Base-by-base conservation (phyloP, 1,140 invertebrate genomes). In the Drosophila prosaltans region DNA sequence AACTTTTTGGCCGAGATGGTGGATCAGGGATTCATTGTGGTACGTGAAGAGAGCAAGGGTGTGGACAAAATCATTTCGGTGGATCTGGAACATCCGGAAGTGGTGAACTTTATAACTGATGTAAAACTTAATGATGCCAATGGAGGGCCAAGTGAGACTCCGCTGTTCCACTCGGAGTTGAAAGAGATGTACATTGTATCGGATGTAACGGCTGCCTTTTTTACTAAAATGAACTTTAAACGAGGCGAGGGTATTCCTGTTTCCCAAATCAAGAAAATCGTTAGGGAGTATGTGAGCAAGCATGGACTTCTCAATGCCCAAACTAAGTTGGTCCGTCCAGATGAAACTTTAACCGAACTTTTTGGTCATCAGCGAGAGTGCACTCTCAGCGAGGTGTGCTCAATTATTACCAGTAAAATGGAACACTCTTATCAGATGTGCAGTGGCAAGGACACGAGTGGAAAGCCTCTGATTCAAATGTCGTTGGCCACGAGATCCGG, bases 381-480 rank as follows among this genome's bases (percentile, higher is more conserved):
- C 43, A 93, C 94, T 7, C 97, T 97, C 94, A 96, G 97, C 81
- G 95, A 96, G 78, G 91, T 97, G 5, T 95, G 95, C 78, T 93
- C 94, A 32, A 94, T 94, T 39, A 95, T 97, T 58, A 94, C 94
- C 57, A 94, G 93, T 16, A 95, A 95, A 81, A 97, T 98, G 96
- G 95, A 96, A 30, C 93, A 95, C 43, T 96, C 95, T 63, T 96
- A 95, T 71, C 95, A 96, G 91, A 94, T 97, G 92, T 83, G 91
- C 55, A 91, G 82, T 26, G 82, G 82, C 16, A 91, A 90, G 55
- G 91, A 94, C 55, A 91, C 96, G 5, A 96, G 95, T 81, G 95
- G 97, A 92, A 92, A 98, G 69, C 95, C 96, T 40, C 95, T 96
- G 11, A 96, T 98, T 68, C 95, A 95, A 75, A 95, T 98, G 92